Conservation (phyloP, 2,888 invertebrate species). For the Orchesella flavescens region DNA sequence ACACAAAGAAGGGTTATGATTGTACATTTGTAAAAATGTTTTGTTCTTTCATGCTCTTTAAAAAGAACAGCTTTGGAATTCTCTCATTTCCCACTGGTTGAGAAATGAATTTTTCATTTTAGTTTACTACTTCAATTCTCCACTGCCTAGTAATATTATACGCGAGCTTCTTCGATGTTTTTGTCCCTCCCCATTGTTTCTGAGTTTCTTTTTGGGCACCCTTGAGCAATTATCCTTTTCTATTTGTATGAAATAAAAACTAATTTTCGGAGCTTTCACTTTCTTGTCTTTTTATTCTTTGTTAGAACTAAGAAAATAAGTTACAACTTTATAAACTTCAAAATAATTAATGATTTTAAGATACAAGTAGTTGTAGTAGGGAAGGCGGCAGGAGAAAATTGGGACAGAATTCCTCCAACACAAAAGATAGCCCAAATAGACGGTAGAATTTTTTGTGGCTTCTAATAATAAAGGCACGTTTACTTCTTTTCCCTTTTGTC, state of each 20-base stretch:
- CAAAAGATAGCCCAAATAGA: no score
- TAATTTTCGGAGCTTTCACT: conserved; percentile 54
- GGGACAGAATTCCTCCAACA: no score
- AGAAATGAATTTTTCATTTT: background rate
- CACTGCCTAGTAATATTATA: background rate
- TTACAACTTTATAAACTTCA: conserved; percentile 13
- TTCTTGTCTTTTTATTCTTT: background rate
- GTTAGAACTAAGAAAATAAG: background rate
- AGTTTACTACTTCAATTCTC: background rate
- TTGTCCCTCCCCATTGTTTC: background rate
- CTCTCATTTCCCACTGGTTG: no score
- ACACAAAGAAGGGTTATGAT: conserved; percentile 30
- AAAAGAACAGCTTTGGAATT: no score
- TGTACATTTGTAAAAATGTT: conserved; percentile 23
- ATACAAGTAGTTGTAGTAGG: no score
- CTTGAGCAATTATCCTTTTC: conserved; percentile 60
- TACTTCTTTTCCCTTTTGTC: no score
- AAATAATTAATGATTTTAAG: background rate
- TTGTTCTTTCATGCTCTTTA: no score
- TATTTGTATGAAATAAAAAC: conserved; percentile 44
- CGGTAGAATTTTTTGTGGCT: no score
- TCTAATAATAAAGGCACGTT: no score
- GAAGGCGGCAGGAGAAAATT: no score
- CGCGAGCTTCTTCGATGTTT: background rate
- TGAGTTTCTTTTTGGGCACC: conserved; percentile 22